A percentile compares a stretch with the other conserved stretches of the same genome.
phyloP scores from a whole-genome alignment of 2,797 vertebrate species.

The Lithobates sylvaticus region DNA sequence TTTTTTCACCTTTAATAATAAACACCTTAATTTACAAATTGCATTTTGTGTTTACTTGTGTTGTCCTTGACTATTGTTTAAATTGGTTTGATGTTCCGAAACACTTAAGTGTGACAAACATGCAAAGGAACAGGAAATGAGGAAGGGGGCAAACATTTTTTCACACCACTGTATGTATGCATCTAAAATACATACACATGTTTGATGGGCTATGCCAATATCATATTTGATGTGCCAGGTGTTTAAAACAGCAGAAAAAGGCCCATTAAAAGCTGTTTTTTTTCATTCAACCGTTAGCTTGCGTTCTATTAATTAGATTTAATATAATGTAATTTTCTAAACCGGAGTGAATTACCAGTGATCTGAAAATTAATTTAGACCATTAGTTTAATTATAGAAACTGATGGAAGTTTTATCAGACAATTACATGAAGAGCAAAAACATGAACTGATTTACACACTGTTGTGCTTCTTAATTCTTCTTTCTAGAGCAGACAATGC shows the following conservation, averaged over 20 bases:
- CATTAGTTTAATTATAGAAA: slow-evolving; percentile 81
- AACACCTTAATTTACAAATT: no score
- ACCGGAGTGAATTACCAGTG: slow-evolving; percentile 73
- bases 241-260: slow-evolving; percentile 53
- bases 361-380: slow-evolving; percentile 79
- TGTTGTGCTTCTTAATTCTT: slow-evolving; percentile 71
- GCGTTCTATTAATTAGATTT: slow-evolving; percentile 71
- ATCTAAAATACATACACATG: slow-evolving; percentile 14
- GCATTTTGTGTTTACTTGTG: no score
- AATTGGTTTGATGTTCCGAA: no score
- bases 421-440: slow-evolving; percentile 72
- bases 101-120: no score
- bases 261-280: slow-evolving; percentile 39
- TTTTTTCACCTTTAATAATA: no score
- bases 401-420: slow-evolving; percentile 76
- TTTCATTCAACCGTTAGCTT: slow-evolving; percentile 51
- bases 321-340: slow-evolving; percentile 69
- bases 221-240: slow-evolving; percentile 35
- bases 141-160: no score
- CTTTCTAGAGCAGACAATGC: slow-evolving; percentile 66
- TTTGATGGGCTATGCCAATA: slow-evolving; percentile 19
- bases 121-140: no score
- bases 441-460: slow-evolving; percentile 74
- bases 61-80: no score
- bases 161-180: no score